Evolutionary conservation across 2,113 vertebrate species (phyloP), one percentile per base, ranked within the genome.

Genomic region (Heloderma charlesbogerti): DNA sequence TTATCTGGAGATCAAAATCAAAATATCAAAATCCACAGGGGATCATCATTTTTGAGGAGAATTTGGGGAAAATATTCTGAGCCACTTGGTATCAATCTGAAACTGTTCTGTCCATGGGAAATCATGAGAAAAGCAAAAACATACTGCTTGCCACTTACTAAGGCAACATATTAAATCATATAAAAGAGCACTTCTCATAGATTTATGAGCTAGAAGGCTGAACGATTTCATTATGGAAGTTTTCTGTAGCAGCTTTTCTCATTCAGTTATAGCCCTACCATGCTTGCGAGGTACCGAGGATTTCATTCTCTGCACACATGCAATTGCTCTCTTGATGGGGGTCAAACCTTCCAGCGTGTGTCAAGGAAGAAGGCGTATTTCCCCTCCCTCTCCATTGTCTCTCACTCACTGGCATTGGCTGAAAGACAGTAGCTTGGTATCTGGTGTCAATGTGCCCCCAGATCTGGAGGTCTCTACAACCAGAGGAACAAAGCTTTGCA

Each of bases 401-500:
- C 51, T 51, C 18, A 3, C 48, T 43, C 3, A 18, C 15, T 22
- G 25, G n/a, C 48, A 1, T n/a, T 72, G 54, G 57, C 78, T 72
- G 48, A 57, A 71, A 79, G 29, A 13, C 37, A 4, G 37, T 9
- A 0, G 0, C 87, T 69, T 27, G 29, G 15, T 85, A 34, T 0
- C 60, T 0, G 79, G 71, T 3, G n/a, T 89, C 92, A 84, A 0
- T 0, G 57, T n/a, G 0, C 0, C 25, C 83, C 7, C 63, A 6
- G 75, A 74, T 88, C 94, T 88, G 87, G 0, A 1, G 86, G 88
- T 91, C 94, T 95, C 95, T 91, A 92, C 81, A 1, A 93, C 87
- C 69, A 91, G 72, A 92, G 86, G 91, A 95, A 92, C 86, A 86
- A 0, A 43, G 72, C 3, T 2, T 40, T 69, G 79, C 81, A 0